Evolutionary conservation across 2,888 invertebrate genomes (phyloP), one percentile per base, ranked within the genome.

Genomic region (Phalangium opilio): DNA sequence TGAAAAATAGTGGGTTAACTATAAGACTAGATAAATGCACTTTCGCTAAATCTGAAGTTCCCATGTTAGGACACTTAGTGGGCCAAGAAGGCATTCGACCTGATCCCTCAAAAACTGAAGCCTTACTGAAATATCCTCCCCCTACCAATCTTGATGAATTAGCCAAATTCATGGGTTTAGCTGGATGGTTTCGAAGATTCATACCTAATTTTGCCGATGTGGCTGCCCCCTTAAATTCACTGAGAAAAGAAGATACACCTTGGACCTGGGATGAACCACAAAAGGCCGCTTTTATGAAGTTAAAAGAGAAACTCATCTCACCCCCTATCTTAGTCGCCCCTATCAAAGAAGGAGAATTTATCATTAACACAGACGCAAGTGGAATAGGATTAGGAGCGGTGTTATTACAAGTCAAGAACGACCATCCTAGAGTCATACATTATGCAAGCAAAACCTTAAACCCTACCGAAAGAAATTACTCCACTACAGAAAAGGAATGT

Each of bases 401-500:
- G 1, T 44, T 63, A 11, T 47, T 54, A 7, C 59, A 62, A 34
- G 52, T 52, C 2, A 33, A 43, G 2, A 20, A 49, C 10, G 55
- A 49, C 0, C 33, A 34, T 7, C 55, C 58, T 43, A 20, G 39
- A 12, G 18, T 35, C 3, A 52, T 63, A 4, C 51, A 53, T 8
- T 61, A 58, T 47, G 52, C 54, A 1, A 57, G 56, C 14, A 27
- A 27, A 8, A 27, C 27, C 8, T 8, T 27, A 8, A 27, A 27
- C 8, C 27, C 27, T 8, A 4, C 4, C 27, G 27, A 27, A 8
- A 27, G 8, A 1, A 66, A 66, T 15, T 68, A 69, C 40, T 55
- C 61, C 0, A 63, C 64, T 0, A 67, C 65, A 0, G 68, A 70
- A 48, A 56, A 64, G 12, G 70, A 70, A 56, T 61, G 59, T 0